Percentiles rank a stretch among this genome's conserved stretches.
Conservation (phyloP, 2,113 vertebrate species). For the Litocranius walleri region DNA sequence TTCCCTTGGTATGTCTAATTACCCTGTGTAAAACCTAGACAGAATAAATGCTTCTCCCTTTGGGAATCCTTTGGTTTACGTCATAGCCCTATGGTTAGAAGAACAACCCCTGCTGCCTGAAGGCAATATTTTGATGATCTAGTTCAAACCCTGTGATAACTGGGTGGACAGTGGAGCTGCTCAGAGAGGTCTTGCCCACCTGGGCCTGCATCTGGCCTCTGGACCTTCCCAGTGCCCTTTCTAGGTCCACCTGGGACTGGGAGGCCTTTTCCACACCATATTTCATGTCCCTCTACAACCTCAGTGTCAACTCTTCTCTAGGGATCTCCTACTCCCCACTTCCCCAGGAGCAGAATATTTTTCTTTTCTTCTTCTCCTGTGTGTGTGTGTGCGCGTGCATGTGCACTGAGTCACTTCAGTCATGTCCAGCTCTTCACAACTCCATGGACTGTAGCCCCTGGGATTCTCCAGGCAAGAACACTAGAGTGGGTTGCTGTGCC, state of each 20-base stretch:
- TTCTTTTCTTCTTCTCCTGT: background rate
- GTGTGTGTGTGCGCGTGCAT: fast-evolving
- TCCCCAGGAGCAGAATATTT: background rate
- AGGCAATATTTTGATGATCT: background rate
- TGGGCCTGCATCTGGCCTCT: background rate
- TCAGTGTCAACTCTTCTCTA: background rate
- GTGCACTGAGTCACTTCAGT: background rate
- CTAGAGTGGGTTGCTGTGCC: background rate
- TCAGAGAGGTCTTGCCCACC: fast-evolving
- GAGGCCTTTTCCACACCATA: background rate
- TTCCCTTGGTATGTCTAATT: no score
- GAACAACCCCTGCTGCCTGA: background rate
- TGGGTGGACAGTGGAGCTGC: background rate
- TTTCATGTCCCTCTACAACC: background rate
- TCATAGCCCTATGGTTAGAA: no score
- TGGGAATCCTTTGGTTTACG: background rate
- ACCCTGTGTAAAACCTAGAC: background rate
- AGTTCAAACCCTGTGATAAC: background rate
- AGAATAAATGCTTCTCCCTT: background rate
- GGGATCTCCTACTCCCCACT: background rate
- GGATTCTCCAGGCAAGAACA: background rate
- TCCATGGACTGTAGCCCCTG: background rate
- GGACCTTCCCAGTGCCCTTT: background rate
- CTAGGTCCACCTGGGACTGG: background rate
- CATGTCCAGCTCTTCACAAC: background rate